Evolutionary conservation across 2,888 invertebrate species (phyloP).

Genomic region (Diplolepis rosae): DNA sequence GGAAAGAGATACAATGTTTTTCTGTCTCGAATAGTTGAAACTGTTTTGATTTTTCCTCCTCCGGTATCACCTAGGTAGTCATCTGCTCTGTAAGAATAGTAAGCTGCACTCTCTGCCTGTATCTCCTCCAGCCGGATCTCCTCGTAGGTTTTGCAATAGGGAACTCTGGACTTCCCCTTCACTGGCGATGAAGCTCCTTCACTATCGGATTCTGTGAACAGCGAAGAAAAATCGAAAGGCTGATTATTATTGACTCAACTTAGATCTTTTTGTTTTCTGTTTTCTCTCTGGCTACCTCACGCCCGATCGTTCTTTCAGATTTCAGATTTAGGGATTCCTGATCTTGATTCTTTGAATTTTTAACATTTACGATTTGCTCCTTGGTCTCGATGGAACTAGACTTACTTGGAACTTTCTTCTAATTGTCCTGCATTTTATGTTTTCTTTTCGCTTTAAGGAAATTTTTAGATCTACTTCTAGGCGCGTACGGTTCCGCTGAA

Average conservation of each 20-base stretch:
- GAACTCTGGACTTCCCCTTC: conserved; percentile 74
- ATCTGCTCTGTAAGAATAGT: conserved; percentile 79
- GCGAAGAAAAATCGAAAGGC: conserved; percentile 61
- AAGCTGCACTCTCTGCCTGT: conserved; percentile 83
- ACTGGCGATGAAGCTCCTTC: conserved; percentile 81
- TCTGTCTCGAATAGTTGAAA: background rate
- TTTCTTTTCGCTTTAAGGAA: background rate
- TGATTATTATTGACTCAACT: conserved; percentile 44
- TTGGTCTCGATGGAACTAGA: conserved; percentile 42
- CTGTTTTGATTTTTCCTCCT: conserved; percentile 55
- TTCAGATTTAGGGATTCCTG: conserved; percentile 7
- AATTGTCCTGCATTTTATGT: no score
- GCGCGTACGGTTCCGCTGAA: no score
- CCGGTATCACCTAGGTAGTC: conserved; percentile 52
- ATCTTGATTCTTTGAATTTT: conserved; percentile 35
- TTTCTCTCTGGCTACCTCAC: conserved; percentile 35
- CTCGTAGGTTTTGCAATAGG: conserved; percentile 79
- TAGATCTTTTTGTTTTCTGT: conserved; percentile 33
- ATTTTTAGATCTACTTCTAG: background rate
- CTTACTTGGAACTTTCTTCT: conserved; percentile 8
- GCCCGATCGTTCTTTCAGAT: conserved; percentile 4
- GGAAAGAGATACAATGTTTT: background rate
- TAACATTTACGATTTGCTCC: conserved; percentile 15
- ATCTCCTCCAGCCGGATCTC: conserved; percentile 81
- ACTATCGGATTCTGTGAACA: conserved; percentile 87